These are phyloP conservation scores for Corynorhinus townsendii DNA, from an alignment of 2,113 vertebrate genomes.

Conservation along the genomic window DNA sequence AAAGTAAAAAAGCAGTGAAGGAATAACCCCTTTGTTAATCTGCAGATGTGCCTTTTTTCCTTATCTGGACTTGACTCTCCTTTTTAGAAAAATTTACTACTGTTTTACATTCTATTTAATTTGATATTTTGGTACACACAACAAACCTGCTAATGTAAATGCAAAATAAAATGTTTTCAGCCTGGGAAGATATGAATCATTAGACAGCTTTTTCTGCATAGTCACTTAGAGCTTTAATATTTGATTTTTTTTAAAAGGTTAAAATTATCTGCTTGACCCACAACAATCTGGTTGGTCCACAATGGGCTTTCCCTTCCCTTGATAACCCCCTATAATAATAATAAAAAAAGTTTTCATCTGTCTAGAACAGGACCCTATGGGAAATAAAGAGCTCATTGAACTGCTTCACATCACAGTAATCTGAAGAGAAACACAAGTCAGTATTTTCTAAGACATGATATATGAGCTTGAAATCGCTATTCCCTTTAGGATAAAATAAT, in stretches of 20 bases:
- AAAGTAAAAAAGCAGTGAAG: not conserved
- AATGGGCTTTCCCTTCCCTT: not conserved
- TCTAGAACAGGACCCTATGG: conserved; percentile 1
- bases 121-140: not conserved
- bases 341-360: not conserved
- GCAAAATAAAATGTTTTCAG: not conserved
- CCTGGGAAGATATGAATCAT: not conserved
- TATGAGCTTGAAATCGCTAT: not conserved
- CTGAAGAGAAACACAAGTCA: conserved; percentile 11
- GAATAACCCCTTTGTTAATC: not conserved
- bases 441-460: not conserved
- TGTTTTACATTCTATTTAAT: not conserved
- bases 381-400: conserved; percentile 30
- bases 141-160: not conserved
- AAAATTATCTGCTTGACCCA: not conserved
- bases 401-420: not conserved
- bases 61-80: not conserved
- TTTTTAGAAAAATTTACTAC: not conserved
- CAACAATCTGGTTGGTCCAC: not conserved
- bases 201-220: not conserved
- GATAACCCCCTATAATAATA: not conserved
- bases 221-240: not conserved
- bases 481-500: conserved; percentile 19
- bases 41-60: not conserved
- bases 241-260: conserved; percentile 30